Base-by-base conservation (phyloP, 1,140 invertebrate species). In the Archegozetes longisetosus region DNA sequence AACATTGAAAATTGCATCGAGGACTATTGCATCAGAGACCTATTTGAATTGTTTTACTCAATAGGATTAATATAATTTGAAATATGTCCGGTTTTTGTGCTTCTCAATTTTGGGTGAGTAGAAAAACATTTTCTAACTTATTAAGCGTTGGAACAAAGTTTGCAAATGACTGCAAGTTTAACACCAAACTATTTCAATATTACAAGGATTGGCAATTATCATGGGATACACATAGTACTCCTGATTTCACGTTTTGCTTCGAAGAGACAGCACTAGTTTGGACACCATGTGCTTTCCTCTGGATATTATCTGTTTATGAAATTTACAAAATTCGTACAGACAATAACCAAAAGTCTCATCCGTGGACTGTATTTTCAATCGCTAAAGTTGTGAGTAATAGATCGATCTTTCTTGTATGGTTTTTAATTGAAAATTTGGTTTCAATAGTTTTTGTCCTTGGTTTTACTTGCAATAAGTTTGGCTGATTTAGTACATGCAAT, bases 201-300 rank as follows among this genome's bases (percentile, higher is more conserved):
- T 17, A 6, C 6, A 40, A 40, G 86, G 79, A 89, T 73, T 65
- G 68, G 63, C 79, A 79, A 66, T 63, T 82, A 66, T 81, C 84
- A 52, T 92, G 88, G 87, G 73, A 86, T 64, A 87, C 86, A 20
- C 72, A 78, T 22, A 75, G 81, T 9, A 55, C 32, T 71, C 90
- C 90, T 48, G 83, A 90, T 69, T 77, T 93, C 52, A 86, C 88
- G 58, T 74, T 77, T 71, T 94, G 89, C 72, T 90, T 93, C 73
- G 83, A 93, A 70, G 82, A 84, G 72, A 92, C 89, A 3, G 81
- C 85, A 0, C 70, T 96, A 32, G 74, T 88, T 51, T 93, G 89
- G 88, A 71, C 80, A 32, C 90, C 92, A 9, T 92, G 87, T 72
- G 68, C 78, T n/a, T 90, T 89, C 72, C 72, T 94, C 2, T 91